Evolutionary conservation across 2,888 invertebrate genomes (phyloP).

Genomic region (Ophion ellenae): DNA sequence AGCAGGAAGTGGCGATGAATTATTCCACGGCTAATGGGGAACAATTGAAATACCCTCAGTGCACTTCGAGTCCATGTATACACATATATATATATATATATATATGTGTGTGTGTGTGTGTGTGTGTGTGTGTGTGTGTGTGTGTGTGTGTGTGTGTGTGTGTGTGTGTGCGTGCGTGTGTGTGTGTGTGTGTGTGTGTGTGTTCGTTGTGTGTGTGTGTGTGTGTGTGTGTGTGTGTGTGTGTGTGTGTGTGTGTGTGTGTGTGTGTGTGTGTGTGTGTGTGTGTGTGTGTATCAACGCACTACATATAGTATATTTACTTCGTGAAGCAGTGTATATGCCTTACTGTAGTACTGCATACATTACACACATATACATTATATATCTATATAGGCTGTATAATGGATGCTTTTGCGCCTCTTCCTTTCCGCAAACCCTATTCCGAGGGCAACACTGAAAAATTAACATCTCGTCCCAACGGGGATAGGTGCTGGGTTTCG

Average conservation of each 20-base stretch:
- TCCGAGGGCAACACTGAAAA: conserved; percentile 62
- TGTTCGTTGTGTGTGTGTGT: too few relatives aligned
- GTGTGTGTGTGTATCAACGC: neutral
- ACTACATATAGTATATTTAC: neutral
- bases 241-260: too few relatives aligned
- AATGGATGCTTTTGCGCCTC: conserved; percentile 22
- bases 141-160: too few relatives aligned
- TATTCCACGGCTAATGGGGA: conserved; percentile 76
- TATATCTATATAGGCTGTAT: conserved; percentile 26
- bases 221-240: too few relatives aligned
- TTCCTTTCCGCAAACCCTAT: conserved; percentile 47
- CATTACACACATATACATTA: neutral
- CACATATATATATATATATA: too few relatives aligned
- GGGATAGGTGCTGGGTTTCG: conserved; percentile 39
- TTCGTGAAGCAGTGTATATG: neutral
- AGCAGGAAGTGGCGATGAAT: conserved; percentile 75
- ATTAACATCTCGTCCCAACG: conserved; percentile 70
- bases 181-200: too few relatives aligned
- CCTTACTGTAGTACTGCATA: conserved; percentile 4
- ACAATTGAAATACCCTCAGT: conserved; percentile 77
- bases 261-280: too few relatives aligned
- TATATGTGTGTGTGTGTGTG: too few relatives aligned
- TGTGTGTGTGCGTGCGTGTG: too few relatives aligned
- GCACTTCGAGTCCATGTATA: conserved; percentile 47
- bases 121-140: too few relatives aligned